Evolutionary conservation across 2,797 vertebrate genomes (phyloP), one percentile per base, ranked within the genome.

Genomic region (Sebastes paucispinis): DNA sequence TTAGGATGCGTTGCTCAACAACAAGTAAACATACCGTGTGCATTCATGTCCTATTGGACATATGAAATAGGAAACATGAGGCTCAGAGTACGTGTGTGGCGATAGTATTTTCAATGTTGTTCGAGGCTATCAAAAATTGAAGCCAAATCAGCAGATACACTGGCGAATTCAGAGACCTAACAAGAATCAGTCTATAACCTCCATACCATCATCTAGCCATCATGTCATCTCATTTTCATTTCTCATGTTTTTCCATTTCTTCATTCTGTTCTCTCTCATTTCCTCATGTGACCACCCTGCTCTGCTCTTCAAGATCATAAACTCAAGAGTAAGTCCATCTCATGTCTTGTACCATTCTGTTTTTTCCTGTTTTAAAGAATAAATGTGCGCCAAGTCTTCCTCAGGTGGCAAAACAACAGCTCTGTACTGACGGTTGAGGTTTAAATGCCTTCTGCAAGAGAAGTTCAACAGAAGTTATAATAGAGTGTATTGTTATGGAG

Each of bases 221-320:
- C 8, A 14, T 47, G 4, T 69, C 39, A 58, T 69, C 12, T 69
- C 64, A 63, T 67, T 47, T 75, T 73, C 73, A 52, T 4, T 8
- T 64, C 9, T 73, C 14, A 47, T 69, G n/a, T 78, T 22, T 73
- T 57, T 76, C 69, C 75, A 65, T 82, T 39, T 77, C 64, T 82
- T 65, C 18, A 36, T 80, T 67, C 12, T 75, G 63, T 47, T 63
- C 58, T 55, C 47, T 79, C n/a, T 74, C 71, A 72, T 77, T 20
- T 83, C 79, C 3, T 86, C 83, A 50, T 74, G 79, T 88, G 73
- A 81, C 27, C 77, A 13, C 66, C 58, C 73, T 43, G 59, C 32
- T 86, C 88, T 69, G n/a, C 80, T 75, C 79, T n/a, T 81, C 82
- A 80, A 96, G 96, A 96, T 79, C 95, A 94, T 85, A 96, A 95